phyloP scores from a whole-genome alignment of 2,113 vertebrate genomes.

The Lates calcarifer region DNA sequence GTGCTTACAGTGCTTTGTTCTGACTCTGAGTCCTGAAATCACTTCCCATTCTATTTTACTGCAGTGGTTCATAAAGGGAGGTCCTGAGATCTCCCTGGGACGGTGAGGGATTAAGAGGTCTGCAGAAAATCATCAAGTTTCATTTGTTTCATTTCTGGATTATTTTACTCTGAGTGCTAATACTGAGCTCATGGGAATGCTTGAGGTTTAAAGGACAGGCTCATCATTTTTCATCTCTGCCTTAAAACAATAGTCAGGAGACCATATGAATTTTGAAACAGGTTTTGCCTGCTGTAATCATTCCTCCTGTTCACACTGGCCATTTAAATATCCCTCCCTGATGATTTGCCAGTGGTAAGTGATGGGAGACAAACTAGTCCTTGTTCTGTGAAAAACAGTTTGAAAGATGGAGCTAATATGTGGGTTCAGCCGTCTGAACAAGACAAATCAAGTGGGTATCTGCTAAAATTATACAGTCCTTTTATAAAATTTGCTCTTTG shows the following conservation, averaged over 20 bases:
- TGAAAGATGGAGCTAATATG: neutral
- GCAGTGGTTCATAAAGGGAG: neutral
- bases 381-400: neutral
- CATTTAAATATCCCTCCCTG: neutral
- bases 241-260: neutral
- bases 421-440: neutral
- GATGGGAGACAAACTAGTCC: neutral
- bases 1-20: neutral
- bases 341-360: neutral
- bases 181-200: neutral
- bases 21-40: neutral
- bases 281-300: neutral
- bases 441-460: neutral
- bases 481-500: neutral
- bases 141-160: neutral
- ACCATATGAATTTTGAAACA: neutral
- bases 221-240: neutral
- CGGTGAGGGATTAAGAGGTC: neutral
- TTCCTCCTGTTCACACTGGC: neutral
- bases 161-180: neutral
- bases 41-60: neutral
- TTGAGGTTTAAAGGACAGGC: neutral
- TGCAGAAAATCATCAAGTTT: neutral
- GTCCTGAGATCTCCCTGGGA: neutral
- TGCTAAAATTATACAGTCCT: neutral